Percentiles rank a stretch among this genome's conserved stretches.
These are phyloP conservation scores for Nomada ferruginata DNA, from an alignment of 2,888 invertebrate genomes.

Conservation along the genomic window DNA sequence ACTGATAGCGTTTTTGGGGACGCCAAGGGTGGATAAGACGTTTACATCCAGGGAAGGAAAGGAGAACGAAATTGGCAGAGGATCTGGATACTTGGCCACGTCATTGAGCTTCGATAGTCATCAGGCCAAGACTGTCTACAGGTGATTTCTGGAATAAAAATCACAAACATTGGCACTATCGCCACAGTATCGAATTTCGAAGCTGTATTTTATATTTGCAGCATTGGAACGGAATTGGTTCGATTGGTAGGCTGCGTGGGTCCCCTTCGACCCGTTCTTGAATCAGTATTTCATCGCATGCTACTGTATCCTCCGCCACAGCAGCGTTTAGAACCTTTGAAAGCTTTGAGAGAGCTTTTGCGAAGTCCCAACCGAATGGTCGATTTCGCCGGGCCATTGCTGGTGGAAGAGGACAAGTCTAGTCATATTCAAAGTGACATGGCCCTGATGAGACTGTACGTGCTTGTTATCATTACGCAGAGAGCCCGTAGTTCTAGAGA, in stretches of 20 bases:
- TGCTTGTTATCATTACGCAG: slow-evolving; percentile 60
- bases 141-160: slow-evolving; percentile 84
- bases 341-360: slow-evolving; percentile 92
- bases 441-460: slow-evolving; percentile 92
- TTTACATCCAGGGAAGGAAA: slow-evolving; percentile 88
- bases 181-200: neutral
- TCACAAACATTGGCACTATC: neutral
- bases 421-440: slow-evolving; percentile 90
- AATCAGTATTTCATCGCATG: slow-evolving; percentile 97
- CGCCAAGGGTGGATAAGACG: slow-evolving; percentile 93
- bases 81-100: slow-evolving; percentile 89
- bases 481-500: neutral
- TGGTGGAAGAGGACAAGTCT: slow-evolving; percentile 87
- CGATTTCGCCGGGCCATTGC: slow-evolving; percentile 88
- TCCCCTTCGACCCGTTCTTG: slow-evolving; percentile 94
- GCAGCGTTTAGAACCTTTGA: slow-evolving; percentile 93
- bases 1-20: slow-evolving; percentile 93
- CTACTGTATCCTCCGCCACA: slow-evolving; percentile 93
- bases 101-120: slow-evolving; percentile 92
- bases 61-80: slow-evolving; percentile 86
- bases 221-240: slow-evolving; percentile 95
- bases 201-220: slow-evolving; percentile 80
- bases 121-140: slow-evolving; percentile 95
- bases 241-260: slow-evolving; percentile 94
- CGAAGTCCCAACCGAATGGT: slow-evolving; percentile 92